phyloP scores from a whole-genome alignment of 2,888 invertebrate species.

The Pheosia tremula region DNA sequence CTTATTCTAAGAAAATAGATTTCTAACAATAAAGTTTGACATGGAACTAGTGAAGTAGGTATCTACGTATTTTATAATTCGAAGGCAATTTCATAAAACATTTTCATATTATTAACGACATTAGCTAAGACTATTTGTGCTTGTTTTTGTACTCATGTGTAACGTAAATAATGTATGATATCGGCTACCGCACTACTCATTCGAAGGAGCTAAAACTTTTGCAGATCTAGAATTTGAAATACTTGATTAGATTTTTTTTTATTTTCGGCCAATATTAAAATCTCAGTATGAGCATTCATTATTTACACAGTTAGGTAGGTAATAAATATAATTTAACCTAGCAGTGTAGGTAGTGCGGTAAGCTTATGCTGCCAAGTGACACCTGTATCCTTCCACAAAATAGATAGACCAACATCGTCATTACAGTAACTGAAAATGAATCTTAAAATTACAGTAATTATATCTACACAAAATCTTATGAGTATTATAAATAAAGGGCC shows the following conservation, averaged over 20 bases:
- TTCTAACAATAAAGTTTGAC: slow-evolving; percentile 24
- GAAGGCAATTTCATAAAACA: slow-evolving; percentile 47
- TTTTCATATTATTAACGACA: slow-evolving; percentile 25
- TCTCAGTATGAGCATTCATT: not conserved
- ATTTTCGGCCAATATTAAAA: not conserved
- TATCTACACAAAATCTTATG: slow-evolving; percentile 79
- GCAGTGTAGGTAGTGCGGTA: slow-evolving; percentile 19
- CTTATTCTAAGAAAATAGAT: slow-evolving; percentile 23
- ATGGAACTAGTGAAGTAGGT: slow-evolving; percentile 40
- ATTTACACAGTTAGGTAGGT: slow-evolving; percentile 9
- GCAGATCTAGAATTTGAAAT: not conserved
- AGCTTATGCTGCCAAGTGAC: slow-evolving; percentile 15
- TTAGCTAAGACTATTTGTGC: slow-evolving; percentile 56
- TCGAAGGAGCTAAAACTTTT: not conserved
- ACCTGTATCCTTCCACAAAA: slow-evolving; percentile 9
- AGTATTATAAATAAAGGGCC: slow-evolving; percentile 82
- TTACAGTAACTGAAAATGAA: slow-evolving; percentile 61
- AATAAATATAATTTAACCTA: slow-evolving; percentile 7
- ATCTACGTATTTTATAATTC: slow-evolving; percentile 42
- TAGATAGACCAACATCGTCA: slow-evolving; percentile 46
- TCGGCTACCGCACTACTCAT: slow-evolving; percentile 11
- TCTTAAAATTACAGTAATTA: slow-evolving; percentile 54
- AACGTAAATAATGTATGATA: slow-evolving; percentile 34
- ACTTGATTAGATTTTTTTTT: not conserved
- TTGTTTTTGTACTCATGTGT: slow-evolving; percentile 53